A percentile compares a stretch with the other conserved stretches of the same genome.
phyloP scores from a whole-genome alignment of 1,140 invertebrate genomes.

The Eriocheir sinensis region DNA sequence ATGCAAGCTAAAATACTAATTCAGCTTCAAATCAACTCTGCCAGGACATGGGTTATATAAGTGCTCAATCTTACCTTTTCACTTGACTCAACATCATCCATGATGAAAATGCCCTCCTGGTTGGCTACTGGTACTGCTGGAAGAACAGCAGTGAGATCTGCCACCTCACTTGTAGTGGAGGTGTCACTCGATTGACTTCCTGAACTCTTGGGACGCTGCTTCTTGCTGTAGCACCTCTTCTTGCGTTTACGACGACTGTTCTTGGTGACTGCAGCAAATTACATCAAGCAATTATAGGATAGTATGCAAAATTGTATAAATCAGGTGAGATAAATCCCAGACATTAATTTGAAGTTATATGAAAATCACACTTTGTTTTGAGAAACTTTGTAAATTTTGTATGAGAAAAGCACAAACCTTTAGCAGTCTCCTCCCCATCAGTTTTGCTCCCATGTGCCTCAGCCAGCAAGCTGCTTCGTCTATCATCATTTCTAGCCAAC shows the following conservation, averaged over 20 bases:
- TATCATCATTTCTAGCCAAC: slow-evolving; percentile 36
- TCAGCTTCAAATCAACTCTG: no score
- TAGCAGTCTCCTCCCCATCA: slow-evolving; percentile 76
- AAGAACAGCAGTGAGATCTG: slow-evolving; percentile 68
- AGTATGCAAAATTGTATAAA: not conserved
- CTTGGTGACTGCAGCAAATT: slow-evolving; percentile 56
- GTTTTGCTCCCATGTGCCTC: slow-evolving; percentile 73
- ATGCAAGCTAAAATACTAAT: not conserved
- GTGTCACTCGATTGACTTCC: slow-evolving; percentile 78
- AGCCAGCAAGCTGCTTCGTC: slow-evolving; percentile 18
- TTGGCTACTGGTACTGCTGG: slow-evolving; percentile 43
- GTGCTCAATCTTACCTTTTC: slow-evolving; percentile 68
- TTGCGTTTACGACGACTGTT: slow-evolving; percentile 66
- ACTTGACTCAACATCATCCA: slow-evolving; percentile 71
- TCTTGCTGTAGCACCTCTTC: slow-evolving; percentile 76
- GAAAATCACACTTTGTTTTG: no score
- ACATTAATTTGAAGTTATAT: no score
- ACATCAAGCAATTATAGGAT: not conserved
- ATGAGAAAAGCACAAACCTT: slow-evolving; percentile 53
- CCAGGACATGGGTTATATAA: no score
- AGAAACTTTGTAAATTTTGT: not conserved
- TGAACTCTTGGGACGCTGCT: slow-evolving; percentile 72
- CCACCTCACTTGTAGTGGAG: slow-evolving; percentile 77
- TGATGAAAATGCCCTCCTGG: slow-evolving; percentile 77
- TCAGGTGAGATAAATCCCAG: no score